These are phyloP conservation scores for Calliphora vicina DNA, from an alignment of 1,140 invertebrate species.

Conservation along the genomic window DNA sequence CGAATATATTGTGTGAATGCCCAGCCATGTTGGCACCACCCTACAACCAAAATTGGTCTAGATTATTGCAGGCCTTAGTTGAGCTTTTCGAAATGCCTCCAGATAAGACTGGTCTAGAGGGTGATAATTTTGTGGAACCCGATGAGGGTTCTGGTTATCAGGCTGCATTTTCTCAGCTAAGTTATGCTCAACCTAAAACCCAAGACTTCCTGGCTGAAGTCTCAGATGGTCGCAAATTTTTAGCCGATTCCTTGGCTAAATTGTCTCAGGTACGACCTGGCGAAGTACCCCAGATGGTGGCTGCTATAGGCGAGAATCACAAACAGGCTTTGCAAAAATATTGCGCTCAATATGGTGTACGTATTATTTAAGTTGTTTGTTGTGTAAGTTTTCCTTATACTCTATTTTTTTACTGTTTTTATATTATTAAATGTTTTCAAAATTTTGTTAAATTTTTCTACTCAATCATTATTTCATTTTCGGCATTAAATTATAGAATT, in stretches of 20 bases:
- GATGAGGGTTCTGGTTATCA: conserved; percentile 89
- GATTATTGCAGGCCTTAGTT: conserved; percentile 76
- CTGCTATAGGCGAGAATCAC: conserved; percentile 48
- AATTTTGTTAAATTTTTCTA: conserved; percentile 21
- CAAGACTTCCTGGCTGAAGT: conserved; percentile 75
- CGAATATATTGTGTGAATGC: conserved; percentile 83
- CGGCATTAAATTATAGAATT: background rate
- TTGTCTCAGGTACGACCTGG: conserved; percentile 70
- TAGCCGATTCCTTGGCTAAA: conserved; percentile 74
- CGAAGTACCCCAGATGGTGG: conserved; percentile 65
- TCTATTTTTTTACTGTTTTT: conserved; percentile 11
- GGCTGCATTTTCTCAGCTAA: conserved; percentile 86
- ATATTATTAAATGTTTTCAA: background rate
- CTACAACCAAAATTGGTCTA: conserved; percentile 60
- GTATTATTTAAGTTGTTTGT: conserved; percentile 46
- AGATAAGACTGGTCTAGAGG: conserved; percentile 79
- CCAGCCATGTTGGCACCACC: conserved; percentile 60
- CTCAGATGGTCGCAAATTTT: conserved; percentile 72
- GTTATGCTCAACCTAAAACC: conserved; percentile 79
- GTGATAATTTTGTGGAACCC: conserved; percentile 87
- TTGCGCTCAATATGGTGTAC: conserved; percentile 55
- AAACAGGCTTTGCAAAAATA: conserved; percentile 60
- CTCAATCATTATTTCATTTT: background rate
- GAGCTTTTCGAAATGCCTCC: conserved; percentile 88
- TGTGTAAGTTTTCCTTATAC: conserved; percentile 26